A percentile compares a stretch with the other conserved stretches of the same genome.
These are phyloP conservation scores for Anguilla pacifica DNA, from an alignment of 2,797 vertebrate genomes.

Conservation along the genomic window DNA sequence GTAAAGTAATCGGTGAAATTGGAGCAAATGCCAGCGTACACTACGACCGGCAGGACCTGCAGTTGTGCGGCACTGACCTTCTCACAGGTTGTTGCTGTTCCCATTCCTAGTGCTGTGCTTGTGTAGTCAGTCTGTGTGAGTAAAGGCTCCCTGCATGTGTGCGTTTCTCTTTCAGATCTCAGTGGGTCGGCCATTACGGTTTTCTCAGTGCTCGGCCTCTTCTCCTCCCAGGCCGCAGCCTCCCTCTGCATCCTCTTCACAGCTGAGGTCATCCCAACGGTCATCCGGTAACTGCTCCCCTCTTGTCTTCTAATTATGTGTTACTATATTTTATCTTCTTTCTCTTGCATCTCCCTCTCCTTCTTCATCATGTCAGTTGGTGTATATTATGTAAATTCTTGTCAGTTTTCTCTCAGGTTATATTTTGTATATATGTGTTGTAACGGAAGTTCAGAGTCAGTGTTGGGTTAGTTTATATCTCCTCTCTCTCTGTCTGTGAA, in stretches of 20 bases:
- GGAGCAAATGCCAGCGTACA: no score
- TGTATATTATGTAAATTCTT: neutral
- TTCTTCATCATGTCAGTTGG: neutral
- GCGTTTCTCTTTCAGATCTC: constrained; percentile 69
- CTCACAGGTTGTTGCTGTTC: neutral
- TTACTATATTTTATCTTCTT: neutral
- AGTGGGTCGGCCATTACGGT: constrained; percentile 81
- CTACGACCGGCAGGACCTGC: no score
- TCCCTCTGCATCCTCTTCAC: constrained; percentile 85
- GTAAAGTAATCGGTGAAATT: no score
- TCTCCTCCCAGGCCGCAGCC: constrained; percentile 83
- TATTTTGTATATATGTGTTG: no score
- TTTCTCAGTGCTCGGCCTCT: constrained; percentile 85
- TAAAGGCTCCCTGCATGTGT: constrained; percentile 12
- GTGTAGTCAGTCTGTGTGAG: neutral
- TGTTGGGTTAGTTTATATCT: neutral
- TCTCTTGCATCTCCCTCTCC: neutral
- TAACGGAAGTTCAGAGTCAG: no score
- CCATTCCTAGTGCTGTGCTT: neutral
- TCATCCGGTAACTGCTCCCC: constrained; percentile 75
- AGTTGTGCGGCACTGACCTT: neutral
- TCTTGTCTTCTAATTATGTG: neutral
- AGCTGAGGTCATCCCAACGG: constrained; percentile 83
- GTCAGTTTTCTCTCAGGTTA: neutral
- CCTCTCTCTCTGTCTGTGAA: neutral